Evolutionary conservation across 2,888 invertebrate species (phyloP).

Genomic region (Leptinotarsa peninsularis): DNA sequence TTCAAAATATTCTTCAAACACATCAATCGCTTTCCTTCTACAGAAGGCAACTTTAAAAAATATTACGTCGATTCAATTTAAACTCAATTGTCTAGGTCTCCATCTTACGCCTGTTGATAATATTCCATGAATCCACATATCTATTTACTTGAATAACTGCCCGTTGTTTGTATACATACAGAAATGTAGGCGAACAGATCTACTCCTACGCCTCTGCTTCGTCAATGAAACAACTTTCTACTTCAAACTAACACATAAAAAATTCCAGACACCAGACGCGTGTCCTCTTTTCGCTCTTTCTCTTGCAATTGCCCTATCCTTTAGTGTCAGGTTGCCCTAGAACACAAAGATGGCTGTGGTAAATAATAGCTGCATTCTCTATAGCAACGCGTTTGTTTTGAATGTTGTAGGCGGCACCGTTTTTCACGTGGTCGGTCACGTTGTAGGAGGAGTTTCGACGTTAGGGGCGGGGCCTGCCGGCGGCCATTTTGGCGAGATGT

Average conservation of each 20-base stretch:
- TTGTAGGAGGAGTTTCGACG: constrained; percentile 48
- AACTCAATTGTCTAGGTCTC: too few relatives aligned
- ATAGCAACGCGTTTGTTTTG: constrained; percentile 55
- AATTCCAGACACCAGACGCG: constrained; percentile 17
- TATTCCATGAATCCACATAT: not conserved
- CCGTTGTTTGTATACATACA: not conserved
- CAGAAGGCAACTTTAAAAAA: too few relatives aligned
- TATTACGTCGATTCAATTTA: too few relatives aligned
- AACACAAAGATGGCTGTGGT: constrained; percentile 55
- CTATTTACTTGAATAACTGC: not conserved
- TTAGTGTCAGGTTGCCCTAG: constrained; percentile 35
- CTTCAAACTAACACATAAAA: constrained; percentile 23
- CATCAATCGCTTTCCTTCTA: too few relatives aligned
- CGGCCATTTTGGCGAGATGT: constrained; percentile 45
- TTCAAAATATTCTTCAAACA: too few relatives aligned
- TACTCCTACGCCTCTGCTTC: not conserved
- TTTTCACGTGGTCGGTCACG: constrained; percentile 53
- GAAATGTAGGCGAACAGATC: not conserved
- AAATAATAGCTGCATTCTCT: constrained; percentile 50
- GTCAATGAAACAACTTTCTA: constrained; percentile 16
- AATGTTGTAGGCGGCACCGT: constrained; percentile 48
- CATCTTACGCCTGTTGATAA: too few relatives aligned
- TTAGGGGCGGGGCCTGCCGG: constrained; percentile 50
- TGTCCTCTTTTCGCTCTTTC: not conserved
- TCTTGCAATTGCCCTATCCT: constrained; percentile 31